Conservation (phyloP, 2,888 invertebrate genomes). For the Omphaloscelis lunosa region DNA sequence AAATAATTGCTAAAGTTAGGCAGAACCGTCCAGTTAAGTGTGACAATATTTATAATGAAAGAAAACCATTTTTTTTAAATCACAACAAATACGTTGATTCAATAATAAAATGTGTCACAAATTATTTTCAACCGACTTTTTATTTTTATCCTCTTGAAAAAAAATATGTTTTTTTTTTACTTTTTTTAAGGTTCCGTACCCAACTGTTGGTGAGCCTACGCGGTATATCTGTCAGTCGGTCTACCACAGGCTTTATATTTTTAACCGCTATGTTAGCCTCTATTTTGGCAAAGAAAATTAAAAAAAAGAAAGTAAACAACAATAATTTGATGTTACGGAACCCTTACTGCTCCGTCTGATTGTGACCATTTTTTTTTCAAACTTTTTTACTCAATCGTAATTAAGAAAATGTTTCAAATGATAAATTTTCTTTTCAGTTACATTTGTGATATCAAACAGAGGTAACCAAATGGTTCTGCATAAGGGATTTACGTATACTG, state of each 20-base stretch:
- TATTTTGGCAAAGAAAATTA: neutral
- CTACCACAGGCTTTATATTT: neutral
- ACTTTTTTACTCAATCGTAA: neutral
- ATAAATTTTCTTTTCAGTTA: constrained; percentile 47
- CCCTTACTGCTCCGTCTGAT: neutral
- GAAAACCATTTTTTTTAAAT: too few relatives aligned
- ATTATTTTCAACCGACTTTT: neutral
- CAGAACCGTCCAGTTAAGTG: neutral
- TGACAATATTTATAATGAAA: neutral
- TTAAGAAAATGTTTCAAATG: neutral
- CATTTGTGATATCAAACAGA: constrained; percentile 56
- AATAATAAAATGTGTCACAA: neutral
- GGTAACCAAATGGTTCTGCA: constrained; percentile 61
- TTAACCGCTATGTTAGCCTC: neutral
- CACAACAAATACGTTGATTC: neutral
- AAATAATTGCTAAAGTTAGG: neutral
- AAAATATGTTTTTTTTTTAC: too few relatives aligned
- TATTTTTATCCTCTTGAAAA: too few relatives aligned
- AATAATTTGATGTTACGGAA: neutral
- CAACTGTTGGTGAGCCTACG: neutral
- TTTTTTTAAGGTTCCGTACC: neutral
- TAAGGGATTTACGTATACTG: constrained; percentile 52
- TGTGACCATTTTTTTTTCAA: neutral
- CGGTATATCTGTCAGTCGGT: neutral
- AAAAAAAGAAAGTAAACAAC: neutral